Evolutionary conservation across 2,113 vertebrate species (phyloP), one percentile per base, ranked within the genome.

Genomic region (Panurus biarmicus): DNA sequence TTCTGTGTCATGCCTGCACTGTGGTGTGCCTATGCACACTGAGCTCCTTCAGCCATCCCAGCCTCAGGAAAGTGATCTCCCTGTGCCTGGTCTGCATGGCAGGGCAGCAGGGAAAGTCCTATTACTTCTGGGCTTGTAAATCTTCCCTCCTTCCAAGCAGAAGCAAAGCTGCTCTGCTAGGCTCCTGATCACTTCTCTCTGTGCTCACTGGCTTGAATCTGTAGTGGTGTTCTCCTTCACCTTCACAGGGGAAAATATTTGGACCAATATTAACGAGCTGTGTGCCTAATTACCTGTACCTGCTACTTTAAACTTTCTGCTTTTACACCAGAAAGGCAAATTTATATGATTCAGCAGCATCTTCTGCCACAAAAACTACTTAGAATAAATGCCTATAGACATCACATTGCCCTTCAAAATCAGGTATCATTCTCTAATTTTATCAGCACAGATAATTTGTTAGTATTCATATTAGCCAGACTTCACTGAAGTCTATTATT

Each of bases 211-310:
- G 45, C 21, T 66, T 65, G 79, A 85, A 57, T 58, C 16, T 0
- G 0, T 51, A 31, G 31, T 12, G 25, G 4, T 3, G 1, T 23
- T 61, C 22, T 53, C 44, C 28, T 69, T 88, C 3, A 5, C n/a
- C 67, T 78, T 62, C 1, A 0, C 2, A 5, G 25, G 70, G n/a
- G 48, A 75, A 21, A 85, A 31, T 20, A 38, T 79, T 90, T 69
- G 40, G 24, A 29, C 45, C 58, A 35, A 29, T 60, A 75, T 64
- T 91, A 71, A 78, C 70, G 19, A 89, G 12, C 35, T 78, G 33
- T 0, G 0, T 80, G 21, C 25, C 80, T 87, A 85, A 83, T 85
- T 40, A 42, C 23, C 53, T 70, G 22, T 78, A 80, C 38, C 33
- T 33, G 61, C 33, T 74, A 50, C 47, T 79, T 89, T 58, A 73